Percentiles rank a stretch among this genome's conserved stretches.
Evolutionary conservation across 2,888 invertebrate genomes (phyloP).

Genomic region (Conchocele bisecta): DNA sequence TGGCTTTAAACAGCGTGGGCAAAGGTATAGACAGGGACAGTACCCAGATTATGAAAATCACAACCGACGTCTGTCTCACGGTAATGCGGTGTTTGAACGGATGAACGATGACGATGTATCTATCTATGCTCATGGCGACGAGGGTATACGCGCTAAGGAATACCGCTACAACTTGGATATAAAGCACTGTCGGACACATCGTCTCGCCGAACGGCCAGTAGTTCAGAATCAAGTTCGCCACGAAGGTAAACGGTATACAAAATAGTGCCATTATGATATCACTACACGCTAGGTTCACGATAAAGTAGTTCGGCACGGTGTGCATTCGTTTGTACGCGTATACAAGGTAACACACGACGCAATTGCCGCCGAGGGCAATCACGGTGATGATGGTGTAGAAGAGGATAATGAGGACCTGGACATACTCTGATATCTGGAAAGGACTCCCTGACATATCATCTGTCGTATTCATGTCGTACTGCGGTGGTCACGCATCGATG

Average conservation of each 20-base stretch:
- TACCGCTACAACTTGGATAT: conserved; percentile 86
- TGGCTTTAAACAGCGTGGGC: conserved; percentile 89
- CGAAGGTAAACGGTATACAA: conserved; percentile 85
- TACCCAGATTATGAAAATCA: conserved; percentile 89
- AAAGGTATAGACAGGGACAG: conserved; percentile 90
- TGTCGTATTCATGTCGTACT: too few species aligned
- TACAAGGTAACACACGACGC: conserved; percentile 65
- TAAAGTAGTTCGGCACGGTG: conserved; percentile 70
- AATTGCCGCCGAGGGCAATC: conserved; percentile 80
- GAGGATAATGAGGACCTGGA: conserved; percentile 80
- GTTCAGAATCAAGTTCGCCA: conserved; percentile 89
- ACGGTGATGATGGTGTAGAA: conserved; percentile 65
- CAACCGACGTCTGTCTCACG: conserved; percentile 87
- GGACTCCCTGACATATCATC: too few species aligned
- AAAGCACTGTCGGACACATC: conserved; percentile 92
- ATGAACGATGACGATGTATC: conserved; percentile 94
- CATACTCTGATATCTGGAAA: conserved; percentile 49
- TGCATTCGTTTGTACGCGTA: conserved; percentile 76
- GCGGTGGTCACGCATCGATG: too few species aligned
- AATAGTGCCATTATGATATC: conserved; percentile 79
- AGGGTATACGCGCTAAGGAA: conserved; percentile 93
- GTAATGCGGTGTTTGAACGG: conserved; percentile 92
- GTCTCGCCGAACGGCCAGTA: conserved; percentile 94
- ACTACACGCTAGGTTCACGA: conserved; percentile 66
- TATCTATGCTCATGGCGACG: conserved; percentile 93